Evolutionary conservation across 92 coral and sea anemone genomes (phyloP), one percentile per base, ranked within the genome.

Genomic region (Parazoanthus swiftii): DNA sequence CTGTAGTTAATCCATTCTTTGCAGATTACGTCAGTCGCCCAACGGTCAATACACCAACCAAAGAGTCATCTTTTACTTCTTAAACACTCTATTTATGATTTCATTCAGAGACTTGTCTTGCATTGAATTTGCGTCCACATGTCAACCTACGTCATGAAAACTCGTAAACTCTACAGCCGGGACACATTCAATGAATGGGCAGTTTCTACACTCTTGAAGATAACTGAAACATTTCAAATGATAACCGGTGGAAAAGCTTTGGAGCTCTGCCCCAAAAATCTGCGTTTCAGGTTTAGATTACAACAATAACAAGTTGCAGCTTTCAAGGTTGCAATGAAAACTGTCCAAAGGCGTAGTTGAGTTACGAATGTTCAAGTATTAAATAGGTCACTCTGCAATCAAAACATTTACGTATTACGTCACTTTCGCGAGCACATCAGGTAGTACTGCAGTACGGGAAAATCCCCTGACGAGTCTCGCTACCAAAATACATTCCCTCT

Each of bases 401-500:
- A 21, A 63, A 26, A 63, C 59, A 15, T 54, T 54, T 11, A 54
- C 59, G 70, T 63, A 1, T 15, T 58, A 58, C 15, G 51, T 48
- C 51, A 10, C 11, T 48, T 48, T 48, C 8, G 70, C 15, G 26
- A 63, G 51, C 25, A 21, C 26, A 63, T n/a, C 70, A 63, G 25
- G 70, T 18, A 21, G 25, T 63, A 18, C 16, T 0, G 70, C 70
- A 63, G 70, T 58, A 23, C 14, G 4, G 66, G 78, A 74, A 37
- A 74, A 42, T 15, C n/a, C 50, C 25, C 29, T 74, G 48, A 37
- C 20, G 6, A 29, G 3, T 35, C 71, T 46, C 20, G 39, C 88
- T 79, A 90, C 82, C 80, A 96, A 86, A 91, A 91, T 63, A 97
- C 92, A 11, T 56, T 93, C 21, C 99, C 99, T 54, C 99, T 92